phyloP scores from a whole-genome alignment of 1,140 invertebrate genomes.

The Nasonia giraulti region DNA sequence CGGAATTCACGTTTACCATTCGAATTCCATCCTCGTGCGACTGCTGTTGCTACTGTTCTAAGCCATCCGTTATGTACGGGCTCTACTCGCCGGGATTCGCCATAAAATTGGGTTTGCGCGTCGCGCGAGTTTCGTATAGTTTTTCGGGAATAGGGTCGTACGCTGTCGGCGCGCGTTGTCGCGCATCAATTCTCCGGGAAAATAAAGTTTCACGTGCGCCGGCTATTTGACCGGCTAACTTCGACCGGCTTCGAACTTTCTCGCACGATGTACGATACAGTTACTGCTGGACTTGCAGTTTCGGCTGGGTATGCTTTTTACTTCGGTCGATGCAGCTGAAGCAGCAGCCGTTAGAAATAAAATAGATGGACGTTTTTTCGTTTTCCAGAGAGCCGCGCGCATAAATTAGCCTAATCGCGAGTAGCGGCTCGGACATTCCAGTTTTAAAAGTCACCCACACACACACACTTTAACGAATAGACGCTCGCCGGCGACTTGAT shows the following conservation, averaged over 20 bases:
- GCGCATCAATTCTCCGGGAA: background rate
- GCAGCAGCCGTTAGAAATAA: too few relatives aligned
- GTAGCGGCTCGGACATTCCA: background rate
- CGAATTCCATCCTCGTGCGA: constrained; percentile 19
- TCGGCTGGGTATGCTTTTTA: too few relatives aligned
- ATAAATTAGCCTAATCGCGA: constrained; percentile 42
- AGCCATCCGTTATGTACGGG: background rate
- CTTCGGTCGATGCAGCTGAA: background rate
- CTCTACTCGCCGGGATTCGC: background rate
- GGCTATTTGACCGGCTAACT: background rate
- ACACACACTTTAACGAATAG: too few relatives aligned
- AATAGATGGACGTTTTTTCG: background rate
- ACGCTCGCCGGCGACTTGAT: background rate
- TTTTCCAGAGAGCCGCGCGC: too few relatives aligned
- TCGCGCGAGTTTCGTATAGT: background rate
- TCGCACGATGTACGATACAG: background rate
- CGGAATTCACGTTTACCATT: constrained; percentile 35
- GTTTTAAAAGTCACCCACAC: background rate
- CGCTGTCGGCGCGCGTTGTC: background rate
- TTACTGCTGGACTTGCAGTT: background rate
- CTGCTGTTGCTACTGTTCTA: background rate
- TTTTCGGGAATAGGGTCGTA: constrained; percentile 2
- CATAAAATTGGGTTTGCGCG: constrained; percentile 7
- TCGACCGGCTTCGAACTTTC: background rate
- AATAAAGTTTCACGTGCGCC: background rate